Evolutionary conservation across 2,888 invertebrate genomes (phyloP), one percentile per base, ranked within the genome.

Genomic region (Netelia melanura): DNA sequence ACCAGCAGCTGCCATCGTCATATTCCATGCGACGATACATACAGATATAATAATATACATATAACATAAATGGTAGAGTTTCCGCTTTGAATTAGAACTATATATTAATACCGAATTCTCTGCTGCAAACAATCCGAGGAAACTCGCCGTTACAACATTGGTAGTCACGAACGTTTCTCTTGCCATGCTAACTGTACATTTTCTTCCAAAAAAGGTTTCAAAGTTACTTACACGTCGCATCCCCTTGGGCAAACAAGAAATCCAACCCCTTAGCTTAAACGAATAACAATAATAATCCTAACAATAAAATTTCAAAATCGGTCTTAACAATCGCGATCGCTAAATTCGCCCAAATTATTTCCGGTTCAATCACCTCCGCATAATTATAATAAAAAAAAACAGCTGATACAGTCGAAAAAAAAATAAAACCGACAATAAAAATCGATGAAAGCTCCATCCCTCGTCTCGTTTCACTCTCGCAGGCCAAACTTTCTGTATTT

Each of bases 1-100:
- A 65, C 72, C 80, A 67, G 65, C 81, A 75, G 68, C 76, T 81
- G 70, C 30, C 64, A 54, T 48, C 76, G 62, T 62, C 74, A 62
- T 76, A 56, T 71, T 56, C 10, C 70, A 52, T 30, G 11, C 1
- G 43, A 11, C 54, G 38, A 11, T 67, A 10, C n/a, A 56, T 21
- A 56, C 9, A 21, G 8, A 21, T 14, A 17, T 17, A 52, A 52
- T 5, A 30, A 62, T 21, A 44, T 65, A 65, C 44, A 17, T 58
- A 78, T 54, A 21, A 21, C 14, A 9, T 52, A 38, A 62, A 74
- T 30, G 44, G 56, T 56, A 44, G 62, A 11, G 72, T 25, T 65
- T 72, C 38, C 56, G 38, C 64, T 72, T 68, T 56, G 64, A 65
- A 54, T 56, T 65, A 56, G 25, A 21, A 62, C n/a, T 54, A 25